These are phyloP conservation scores for Nasonia oneida DNA, from an alignment of 2,888 invertebrate species.

Conservation along the genomic window DNA sequence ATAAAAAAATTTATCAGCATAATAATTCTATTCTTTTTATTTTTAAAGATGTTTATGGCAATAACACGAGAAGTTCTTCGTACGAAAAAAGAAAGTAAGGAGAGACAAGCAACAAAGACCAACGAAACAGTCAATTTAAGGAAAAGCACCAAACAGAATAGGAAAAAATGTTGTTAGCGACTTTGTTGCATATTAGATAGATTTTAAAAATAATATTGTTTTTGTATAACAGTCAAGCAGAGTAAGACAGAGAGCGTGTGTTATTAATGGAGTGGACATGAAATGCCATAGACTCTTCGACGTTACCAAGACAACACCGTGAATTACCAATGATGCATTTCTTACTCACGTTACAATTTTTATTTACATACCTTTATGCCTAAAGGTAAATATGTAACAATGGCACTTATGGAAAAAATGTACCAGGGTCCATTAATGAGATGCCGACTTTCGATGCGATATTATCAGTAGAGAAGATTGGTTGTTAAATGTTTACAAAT, in stretches of 20 bases:
- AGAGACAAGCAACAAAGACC: conserved; percentile 85
- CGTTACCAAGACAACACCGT: conserved; percentile 67
- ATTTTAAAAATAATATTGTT: conserved; percentile 68
- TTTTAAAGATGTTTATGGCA: conserved; percentile 85
- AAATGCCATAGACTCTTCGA: conserved; percentile 68
- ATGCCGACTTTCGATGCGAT: conserved; percentile 61
- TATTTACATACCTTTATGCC: conserved; percentile 65
- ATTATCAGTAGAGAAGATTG: conserved; percentile 53
- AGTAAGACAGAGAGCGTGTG: conserved; percentile 68
- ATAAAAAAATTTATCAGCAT: background rate
- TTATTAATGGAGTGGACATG: conserved; percentile 69
- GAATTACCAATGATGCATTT: conserved; percentile 68
- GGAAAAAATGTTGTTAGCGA: conserved; percentile 78
- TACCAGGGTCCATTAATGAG: conserved; percentile 66
- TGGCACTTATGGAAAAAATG: conserved; percentile 49
- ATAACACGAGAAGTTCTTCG: conserved; percentile 90
- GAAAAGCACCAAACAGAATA: conserved; percentile 83
- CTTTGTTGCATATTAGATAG: conserved; percentile 64
- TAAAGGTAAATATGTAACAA: conserved; percentile 59
- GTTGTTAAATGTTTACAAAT: conserved; percentile 62
- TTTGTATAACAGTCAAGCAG: conserved; percentile 68
- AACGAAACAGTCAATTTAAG: conserved; percentile 87
- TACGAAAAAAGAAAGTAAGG: conserved; percentile 90
- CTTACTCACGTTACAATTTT: conserved; percentile 68
- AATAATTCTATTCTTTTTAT: background rate